These are phyloP conservation scores for Arctopsyche grandis DNA, from an alignment of 1,140 invertebrate genomes.

Conservation along the genomic window DNA sequence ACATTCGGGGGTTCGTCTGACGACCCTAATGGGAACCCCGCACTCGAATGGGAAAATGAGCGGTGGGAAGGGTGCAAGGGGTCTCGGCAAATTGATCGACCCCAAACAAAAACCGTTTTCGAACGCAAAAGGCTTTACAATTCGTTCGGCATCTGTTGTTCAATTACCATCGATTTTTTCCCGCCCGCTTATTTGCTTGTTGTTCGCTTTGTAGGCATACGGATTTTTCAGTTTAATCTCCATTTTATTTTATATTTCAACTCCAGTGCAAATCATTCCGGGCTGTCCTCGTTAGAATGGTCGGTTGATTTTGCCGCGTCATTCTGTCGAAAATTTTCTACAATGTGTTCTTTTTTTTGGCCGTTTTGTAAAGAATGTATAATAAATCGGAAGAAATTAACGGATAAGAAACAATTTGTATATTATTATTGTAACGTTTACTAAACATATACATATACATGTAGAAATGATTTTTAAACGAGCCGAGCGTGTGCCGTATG, in stretches of 20 bases:
- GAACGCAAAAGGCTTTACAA: not conserved
- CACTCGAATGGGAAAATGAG: not conserved
- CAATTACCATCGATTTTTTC: slow-evolving; percentile 13
- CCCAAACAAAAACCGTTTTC: slow-evolving; percentile 8
- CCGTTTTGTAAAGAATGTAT: too few relatives aligned
- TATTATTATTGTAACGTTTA: too few relatives aligned
- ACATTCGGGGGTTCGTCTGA: not conserved
- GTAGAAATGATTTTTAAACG: too few relatives aligned
- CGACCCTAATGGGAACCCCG: not conserved
- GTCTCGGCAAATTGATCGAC: not conserved
- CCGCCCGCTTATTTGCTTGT: not conserved
- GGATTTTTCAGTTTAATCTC: too few relatives aligned
- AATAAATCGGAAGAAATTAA: too few relatives aligned
- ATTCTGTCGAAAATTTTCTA: not conserved
- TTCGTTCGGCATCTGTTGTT: slow-evolving; percentile 4
- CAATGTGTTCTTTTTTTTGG: not conserved
- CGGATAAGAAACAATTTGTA: too few relatives aligned
- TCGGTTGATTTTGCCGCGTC: not conserved
- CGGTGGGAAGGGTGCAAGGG: not conserved
- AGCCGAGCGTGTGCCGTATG: too few relatives aligned
- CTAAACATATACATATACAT: too few relatives aligned
- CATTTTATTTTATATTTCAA: not conserved
- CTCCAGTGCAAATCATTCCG: not conserved
- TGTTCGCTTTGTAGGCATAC: not conserved
- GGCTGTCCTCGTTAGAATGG: not conserved